A percentile compares a stretch with the other conserved stretches of the same genome.
These are phyloP conservation scores for Eristalis intricaria DNA, from an alignment of 2,888 invertebrate species.

Conservation along the genomic window DNA sequence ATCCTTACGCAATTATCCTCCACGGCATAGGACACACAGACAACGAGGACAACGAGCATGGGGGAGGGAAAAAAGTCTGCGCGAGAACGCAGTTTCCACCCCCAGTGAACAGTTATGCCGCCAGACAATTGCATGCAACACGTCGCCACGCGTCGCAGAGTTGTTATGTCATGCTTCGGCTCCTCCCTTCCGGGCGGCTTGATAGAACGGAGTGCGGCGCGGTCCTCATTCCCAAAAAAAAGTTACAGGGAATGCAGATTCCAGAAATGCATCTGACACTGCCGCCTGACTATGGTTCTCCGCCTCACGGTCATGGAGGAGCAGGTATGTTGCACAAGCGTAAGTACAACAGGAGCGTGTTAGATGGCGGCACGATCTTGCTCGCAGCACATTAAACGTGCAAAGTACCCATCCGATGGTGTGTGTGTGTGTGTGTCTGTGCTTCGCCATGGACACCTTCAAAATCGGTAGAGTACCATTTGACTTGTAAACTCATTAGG, in stretches of 20 bases:
- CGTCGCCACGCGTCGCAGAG: constrained; percentile 69
- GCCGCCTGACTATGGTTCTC: neutral
- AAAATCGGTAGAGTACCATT: constrained; percentile 57
- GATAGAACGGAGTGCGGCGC: constrained; percentile 16
- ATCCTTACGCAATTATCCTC: constrained; percentile 72
- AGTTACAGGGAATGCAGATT: constrained; percentile 68
- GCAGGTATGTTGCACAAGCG: constrained; percentile 61
- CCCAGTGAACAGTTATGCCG: constrained; percentile 25
- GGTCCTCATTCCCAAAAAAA: constrained; percentile 44
- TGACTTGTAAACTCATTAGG: constrained; percentile 72
- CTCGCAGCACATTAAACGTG: constrained; percentile 66
- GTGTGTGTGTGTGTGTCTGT: constrained; percentile 12
- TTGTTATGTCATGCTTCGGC: constrained; percentile 66
- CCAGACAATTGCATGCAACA: constrained; percentile 70
- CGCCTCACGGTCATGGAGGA: constrained; percentile 20
- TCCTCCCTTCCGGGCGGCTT: constrained; percentile 57
- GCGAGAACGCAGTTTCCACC: constrained; percentile 67
- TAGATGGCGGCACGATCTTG: constrained; percentile 69
- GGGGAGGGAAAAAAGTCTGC: constrained; percentile 43
- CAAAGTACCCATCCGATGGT: constrained; percentile 46
- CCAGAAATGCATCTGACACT: constrained; percentile 52
- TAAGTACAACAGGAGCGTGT: constrained; percentile 66
- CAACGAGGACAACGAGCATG: constrained; percentile 32
- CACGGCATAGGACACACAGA: constrained; percentile 48
- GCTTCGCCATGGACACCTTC: constrained; percentile 50